These are phyloP conservation scores for Platycnemis pennipes DNA, from an alignment of 2,888 invertebrate species.

Conservation along the genomic window DNA sequence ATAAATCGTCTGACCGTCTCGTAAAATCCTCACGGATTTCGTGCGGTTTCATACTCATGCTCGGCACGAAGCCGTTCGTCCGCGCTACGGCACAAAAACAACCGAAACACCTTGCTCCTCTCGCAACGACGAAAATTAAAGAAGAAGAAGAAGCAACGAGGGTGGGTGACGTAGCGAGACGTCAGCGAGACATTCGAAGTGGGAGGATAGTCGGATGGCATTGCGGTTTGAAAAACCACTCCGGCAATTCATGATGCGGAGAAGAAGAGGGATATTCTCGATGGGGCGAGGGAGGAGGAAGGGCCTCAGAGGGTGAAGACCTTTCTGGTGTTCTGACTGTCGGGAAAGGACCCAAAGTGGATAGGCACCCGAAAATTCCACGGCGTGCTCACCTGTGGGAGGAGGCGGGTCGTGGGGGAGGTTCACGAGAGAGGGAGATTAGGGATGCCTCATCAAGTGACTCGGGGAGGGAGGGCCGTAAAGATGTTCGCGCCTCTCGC, in stretches of 20 bases:
- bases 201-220: neutral
- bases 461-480: conserved; percentile 35
- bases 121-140: neutral
- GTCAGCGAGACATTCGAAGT: neutral
- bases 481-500: conserved; percentile 59
- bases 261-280: neutral
- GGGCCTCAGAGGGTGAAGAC: neutral
- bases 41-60: neutral
- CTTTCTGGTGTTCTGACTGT: neutral
- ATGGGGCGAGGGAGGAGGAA: neutral
- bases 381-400: neutral
- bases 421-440: neutral
- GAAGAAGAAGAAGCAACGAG: neutral
- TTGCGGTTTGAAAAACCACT: neutral
- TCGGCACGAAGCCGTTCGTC: neutral
- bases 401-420: neutral
- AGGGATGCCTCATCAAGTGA: neutral
- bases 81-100: neutral
- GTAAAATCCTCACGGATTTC: neutral
- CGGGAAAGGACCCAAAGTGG: neutral
- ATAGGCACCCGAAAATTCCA: neutral
- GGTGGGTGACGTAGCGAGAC: neutral
- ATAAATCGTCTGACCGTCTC: neutral
- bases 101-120: neutral
- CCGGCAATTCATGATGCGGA: neutral